Base-by-base conservation (phyloP, 1,140 invertebrate genomes). In the Brachionus asplanchnoidis region DNA sequence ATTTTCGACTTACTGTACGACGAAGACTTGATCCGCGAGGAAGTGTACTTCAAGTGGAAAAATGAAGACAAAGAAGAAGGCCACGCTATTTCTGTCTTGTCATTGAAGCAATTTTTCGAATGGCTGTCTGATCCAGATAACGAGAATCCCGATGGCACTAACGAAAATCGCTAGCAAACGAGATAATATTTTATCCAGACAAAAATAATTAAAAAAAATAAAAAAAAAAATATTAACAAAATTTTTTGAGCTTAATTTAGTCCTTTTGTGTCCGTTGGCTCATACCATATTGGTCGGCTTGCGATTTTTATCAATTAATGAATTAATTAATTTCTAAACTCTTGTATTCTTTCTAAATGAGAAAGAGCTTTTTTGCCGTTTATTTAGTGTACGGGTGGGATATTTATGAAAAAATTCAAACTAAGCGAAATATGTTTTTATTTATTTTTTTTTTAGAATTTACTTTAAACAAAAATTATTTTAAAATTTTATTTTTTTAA, bases 1-100 rank as follows among this genome's bases (percentile, higher is more conserved):
- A 40, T 82, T 66, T 82, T 82, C 40, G 79, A 82, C 40, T 65
- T 82, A 20, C 17, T 82, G 53, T 82, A 82, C 14, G 79, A 82
- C 20, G 79, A 82, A 65, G 79, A 82, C 40, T 28, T 82, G 20
- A 65, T 82, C 8, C 50, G 65, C n/a, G 79, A 82, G 40, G 65
- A 82, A 11, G 65, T 82, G 4, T 82, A 17, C 40, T 65, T 23
- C 20, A 60, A 32, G 60, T 82, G 79, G 79, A 82, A 40, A 82
- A 65, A 40, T 28, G 40, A 42, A 14, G 40, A 20, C 20, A 60
- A 36, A 60, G 79, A 82, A 68, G 79, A 82, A 36, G 79, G 79
- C 8, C 79, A 82, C 32, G 79, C 20, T 9, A 82, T 82, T 44
- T 82, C 32, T 17, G 79, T 65, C 1, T 36, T 82, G 42, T 60